These are phyloP conservation scores for Genyomyrus donnyi DNA, from an alignment of 2,113 vertebrate genomes.

Conservation along the genomic window DNA sequence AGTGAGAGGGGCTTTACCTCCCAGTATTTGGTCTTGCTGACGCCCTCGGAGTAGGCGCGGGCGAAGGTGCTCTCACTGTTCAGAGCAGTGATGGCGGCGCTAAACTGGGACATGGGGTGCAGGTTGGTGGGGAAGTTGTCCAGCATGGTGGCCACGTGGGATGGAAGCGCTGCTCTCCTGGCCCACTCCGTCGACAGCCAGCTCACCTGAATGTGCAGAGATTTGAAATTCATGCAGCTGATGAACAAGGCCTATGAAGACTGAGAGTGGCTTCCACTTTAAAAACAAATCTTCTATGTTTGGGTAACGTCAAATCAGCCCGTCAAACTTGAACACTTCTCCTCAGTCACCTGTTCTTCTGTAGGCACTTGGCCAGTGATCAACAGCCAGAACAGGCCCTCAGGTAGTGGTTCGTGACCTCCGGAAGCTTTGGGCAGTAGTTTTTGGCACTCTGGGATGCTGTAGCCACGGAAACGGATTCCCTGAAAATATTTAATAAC, in stretches of 20 bases:
- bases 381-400: slow-evolving; percentile 93
- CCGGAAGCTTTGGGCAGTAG: slow-evolving; percentile 81
- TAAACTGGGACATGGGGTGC: slow-evolving; percentile 97
- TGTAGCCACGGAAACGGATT: slow-evolving; percentile 91
- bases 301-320: not conserved
- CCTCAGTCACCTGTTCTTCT: slow-evolving; percentile 77
- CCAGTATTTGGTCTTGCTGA: slow-evolving; percentile 89
- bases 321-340: not conserved
- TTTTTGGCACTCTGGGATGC: slow-evolving; percentile 93
- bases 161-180: slow-evolving; percentile 85
- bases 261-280: not conserved
- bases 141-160: slow-evolving; percentile 95
- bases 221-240: not conserved
- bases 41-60: slow-evolving; percentile 83
- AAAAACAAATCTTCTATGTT: not conserved
- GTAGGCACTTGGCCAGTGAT: slow-evolving; percentile 84
- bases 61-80: slow-evolving; percentile 94
- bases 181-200: slow-evolving; percentile 96
- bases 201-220: slow-evolving; percentile 55
- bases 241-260: not conserved
- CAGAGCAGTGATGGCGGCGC: slow-evolving; percentile 86
- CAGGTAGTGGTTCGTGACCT: slow-evolving; percentile 84
- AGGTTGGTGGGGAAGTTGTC: slow-evolving; percentile 97
- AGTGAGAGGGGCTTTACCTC: slow-evolving; percentile 63
- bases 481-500: slow-evolving; percentile 59